Percentiles rank a stretch among this genome's conserved stretches.
Conservation (phyloP, 2,888 invertebrate genomes). For the Macropis europaea region DNA sequence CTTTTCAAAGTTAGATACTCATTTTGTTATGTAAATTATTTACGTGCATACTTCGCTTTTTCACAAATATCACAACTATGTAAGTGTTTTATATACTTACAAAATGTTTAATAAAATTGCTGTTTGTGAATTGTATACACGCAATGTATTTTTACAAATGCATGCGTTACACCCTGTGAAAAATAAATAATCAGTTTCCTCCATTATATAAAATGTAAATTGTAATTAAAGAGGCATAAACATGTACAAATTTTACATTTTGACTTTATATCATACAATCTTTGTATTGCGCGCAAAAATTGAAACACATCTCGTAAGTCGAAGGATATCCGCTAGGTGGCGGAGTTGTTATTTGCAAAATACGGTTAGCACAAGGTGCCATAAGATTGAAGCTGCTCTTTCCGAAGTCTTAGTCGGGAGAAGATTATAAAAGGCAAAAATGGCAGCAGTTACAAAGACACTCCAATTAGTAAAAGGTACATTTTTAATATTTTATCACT, state of each 20-base stretch:
- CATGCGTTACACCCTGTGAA: background rate
- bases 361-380: background rate
- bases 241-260: no score
- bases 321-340: background rate
- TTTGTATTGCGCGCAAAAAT: background rate
- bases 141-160: background rate
- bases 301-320: background rate
- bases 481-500: background rate
- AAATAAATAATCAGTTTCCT: background rate
- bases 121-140: constrained; percentile 50
- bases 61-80: constrained; percentile 68
- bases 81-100: constrained; percentile 69
- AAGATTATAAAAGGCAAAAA: constrained; percentile 10
- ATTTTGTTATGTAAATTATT: constrained; percentile 65
- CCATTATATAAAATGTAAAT: no score
- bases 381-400: background rate
- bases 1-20: constrained; percentile 46
- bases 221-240: no score
- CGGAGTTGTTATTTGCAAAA: background rate
- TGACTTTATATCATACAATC: no score
- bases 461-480: constrained; percentile 1
- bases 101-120: constrained; percentile 65
- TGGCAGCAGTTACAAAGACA: constrained; percentile 4
- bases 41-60: constrained; percentile 71
- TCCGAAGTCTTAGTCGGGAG: background rate